Evolutionary conservation across 2,888 invertebrate species (phyloP).

Genomic region (Drosophila buzzatii): DNA sequence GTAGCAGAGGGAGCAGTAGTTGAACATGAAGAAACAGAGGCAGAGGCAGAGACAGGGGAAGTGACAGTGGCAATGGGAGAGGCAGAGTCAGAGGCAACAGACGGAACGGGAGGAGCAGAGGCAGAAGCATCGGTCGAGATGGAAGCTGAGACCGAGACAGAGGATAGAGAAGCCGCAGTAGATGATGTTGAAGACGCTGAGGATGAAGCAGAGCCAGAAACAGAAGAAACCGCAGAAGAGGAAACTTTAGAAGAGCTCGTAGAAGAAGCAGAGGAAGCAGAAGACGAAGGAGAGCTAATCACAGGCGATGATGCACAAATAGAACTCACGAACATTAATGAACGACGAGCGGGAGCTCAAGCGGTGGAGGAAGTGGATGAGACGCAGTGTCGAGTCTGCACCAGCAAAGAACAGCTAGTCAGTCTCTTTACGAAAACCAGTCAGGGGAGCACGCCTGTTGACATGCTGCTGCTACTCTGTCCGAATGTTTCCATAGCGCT

Average conservation of each 20-base stretch:
- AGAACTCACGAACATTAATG: conserved; percentile 23
- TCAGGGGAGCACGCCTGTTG: conserved; percentile 81
- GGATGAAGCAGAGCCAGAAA: background rate
- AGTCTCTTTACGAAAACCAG: conserved; percentile 81
- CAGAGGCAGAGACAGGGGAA: conserved; percentile 1
- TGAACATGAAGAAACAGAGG: conserved; percentile 6
- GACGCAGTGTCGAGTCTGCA: conserved; percentile 84
- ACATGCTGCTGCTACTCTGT: conserved; percentile 84
- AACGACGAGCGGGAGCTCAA: conserved; percentile 43
- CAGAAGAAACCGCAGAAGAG: conserved; percentile 6
- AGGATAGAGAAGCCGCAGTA: background rate
- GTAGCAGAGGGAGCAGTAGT: conserved; percentile 13
- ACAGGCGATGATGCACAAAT: conserved; percentile 63
- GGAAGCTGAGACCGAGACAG: conserved; percentile 7
- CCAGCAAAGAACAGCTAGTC: conserved; percentile 76
- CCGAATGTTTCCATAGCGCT: conserved; percentile 83
- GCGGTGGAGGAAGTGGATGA: conserved; percentile 78
- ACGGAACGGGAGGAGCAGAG: no score
- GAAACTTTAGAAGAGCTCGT: conserved; percentile 20
- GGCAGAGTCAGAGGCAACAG: background rate
- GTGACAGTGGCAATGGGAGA: background rate
- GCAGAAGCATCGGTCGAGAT: background rate
- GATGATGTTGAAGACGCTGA: conserved; percentile 5
- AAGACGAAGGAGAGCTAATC: conserved; percentile 60
- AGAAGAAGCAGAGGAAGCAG: conserved; percentile 17